Evolutionary conservation across 2,113 vertebrate genomes (phyloP).

Genomic region (Myodes glareolus): DNA sequence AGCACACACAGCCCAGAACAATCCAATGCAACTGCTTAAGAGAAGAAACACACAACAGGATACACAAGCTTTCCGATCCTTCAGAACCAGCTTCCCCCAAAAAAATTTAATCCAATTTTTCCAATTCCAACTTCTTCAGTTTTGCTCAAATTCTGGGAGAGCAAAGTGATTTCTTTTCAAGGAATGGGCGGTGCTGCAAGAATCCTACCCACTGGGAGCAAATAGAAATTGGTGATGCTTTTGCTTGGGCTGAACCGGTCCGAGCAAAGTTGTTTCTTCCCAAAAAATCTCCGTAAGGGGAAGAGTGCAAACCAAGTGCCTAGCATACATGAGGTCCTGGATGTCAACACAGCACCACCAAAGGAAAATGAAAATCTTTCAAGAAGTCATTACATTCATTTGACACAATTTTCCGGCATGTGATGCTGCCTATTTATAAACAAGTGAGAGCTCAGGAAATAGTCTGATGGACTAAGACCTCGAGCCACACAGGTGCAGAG

Average conservation of each 20-base stretch:
- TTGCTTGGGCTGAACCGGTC: background rate
- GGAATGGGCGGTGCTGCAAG: background rate
- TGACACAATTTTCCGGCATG: background rate
- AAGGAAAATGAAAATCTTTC: background rate
- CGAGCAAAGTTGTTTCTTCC: background rate
- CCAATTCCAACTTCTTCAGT: background rate
- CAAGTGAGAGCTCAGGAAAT: background rate
- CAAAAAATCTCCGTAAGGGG: background rate
- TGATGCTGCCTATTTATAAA: background rate
- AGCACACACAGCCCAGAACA: background rate
- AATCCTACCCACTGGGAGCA: background rate
- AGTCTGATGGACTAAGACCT: background rate
- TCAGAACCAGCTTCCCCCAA: background rate
- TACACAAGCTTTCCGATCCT: background rate
- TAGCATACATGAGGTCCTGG: background rate
- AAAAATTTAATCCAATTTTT: background rate
- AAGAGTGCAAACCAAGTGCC: background rate
- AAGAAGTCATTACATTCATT: background rate
- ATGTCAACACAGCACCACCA: background rate
- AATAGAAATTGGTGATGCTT: background rate
- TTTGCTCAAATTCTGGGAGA: background rate
- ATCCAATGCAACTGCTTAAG: background rate
- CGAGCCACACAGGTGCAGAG: background rate
- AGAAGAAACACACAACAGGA: background rate
- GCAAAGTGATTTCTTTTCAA: constrained; percentile 6